A percentile compares a stretch with the other conserved stretches of the same genome.
Conservation (phyloP, 2,888 invertebrate species). For the Folsomia candida region DNA sequence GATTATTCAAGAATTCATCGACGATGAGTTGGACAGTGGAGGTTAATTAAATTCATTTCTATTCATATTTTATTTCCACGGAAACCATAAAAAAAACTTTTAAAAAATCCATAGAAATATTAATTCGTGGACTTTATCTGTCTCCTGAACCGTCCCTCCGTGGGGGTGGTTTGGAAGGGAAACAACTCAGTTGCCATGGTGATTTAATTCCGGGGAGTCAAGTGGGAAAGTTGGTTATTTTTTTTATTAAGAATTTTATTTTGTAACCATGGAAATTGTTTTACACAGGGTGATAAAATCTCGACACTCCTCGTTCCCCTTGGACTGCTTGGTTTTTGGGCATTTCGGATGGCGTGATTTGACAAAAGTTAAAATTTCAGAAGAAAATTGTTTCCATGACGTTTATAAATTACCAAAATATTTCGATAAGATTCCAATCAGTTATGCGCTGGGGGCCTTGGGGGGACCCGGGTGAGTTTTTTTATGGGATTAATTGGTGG, state of each 20-base stretch:
- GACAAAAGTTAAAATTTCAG: slow-evolving; percentile 57
- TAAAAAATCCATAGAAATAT: background rate
- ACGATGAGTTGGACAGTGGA: background rate
- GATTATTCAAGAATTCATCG: slow-evolving; percentile 8
- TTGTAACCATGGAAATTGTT: slow-evolving; percentile 1
- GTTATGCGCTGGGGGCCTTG: slow-evolving; percentile 56
- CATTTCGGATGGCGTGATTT: slow-evolving; percentile 69
- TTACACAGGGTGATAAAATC: slow-evolving; percentile 66
- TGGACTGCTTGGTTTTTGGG: slow-evolving; percentile 64
- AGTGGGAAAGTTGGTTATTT: background rate
- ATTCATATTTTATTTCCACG: background rate
- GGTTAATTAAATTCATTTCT: background rate
- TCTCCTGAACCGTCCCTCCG: background rate
- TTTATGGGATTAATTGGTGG: too few relatives aligned
- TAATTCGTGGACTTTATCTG: background rate
- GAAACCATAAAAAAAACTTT: background rate
- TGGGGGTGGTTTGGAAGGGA: slow-evolving; percentile 4
- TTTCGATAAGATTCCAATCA: slow-evolving; percentile 61
- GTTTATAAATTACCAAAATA: slow-evolving; percentile 56
- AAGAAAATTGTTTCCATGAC: background rate
- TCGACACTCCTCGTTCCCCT: slow-evolving; percentile 64
- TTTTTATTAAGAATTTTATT: background rate
- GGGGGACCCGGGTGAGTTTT: slow-evolving; percentile 50
- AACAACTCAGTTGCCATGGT: background rate
- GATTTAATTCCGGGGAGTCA: background rate